A percentile compares a stretch with the other conserved stretches of the same genome.
phyloP scores from a whole-genome alignment of 1,140 invertebrate genomes.

The Archegozetes longisetosus region DNA sequence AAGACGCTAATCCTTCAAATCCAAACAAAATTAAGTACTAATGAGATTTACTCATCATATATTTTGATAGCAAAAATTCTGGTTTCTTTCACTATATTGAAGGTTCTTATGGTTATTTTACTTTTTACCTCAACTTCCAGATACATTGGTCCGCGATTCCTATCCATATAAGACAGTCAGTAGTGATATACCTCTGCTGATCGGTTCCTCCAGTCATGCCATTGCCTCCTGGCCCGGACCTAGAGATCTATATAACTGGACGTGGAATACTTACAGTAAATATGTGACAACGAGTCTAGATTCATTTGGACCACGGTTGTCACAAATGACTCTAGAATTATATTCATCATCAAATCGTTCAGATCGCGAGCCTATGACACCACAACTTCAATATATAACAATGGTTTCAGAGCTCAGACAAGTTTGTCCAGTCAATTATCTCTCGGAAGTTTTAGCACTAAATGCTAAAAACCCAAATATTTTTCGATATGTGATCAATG shows the following conservation, averaged over 20 bases:
- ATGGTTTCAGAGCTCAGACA: conserved; percentile 22
- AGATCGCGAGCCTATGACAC: conserved; percentile 3
- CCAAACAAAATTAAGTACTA: too few relatives aligned
- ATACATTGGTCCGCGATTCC: background rate
- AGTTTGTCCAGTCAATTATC: conserved; percentile 19
- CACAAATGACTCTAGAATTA: conserved; percentile 15
- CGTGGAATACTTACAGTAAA: conserved; percentile 20
- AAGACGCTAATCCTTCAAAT: too few relatives aligned
- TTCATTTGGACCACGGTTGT: conserved; percentile 19
- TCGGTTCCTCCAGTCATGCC: conserved; percentile 18
- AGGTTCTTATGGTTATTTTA: too few relatives aligned
- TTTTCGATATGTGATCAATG: conserved; percentile 17
- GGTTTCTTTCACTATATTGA: too few relatives aligned
- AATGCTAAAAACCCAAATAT: conserved; percentile 5
- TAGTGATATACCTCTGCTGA: conserved; percentile 6
- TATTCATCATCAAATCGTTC: conserved; percentile 3
- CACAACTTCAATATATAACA: conserved; percentile 18
- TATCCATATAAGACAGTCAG: background rate
- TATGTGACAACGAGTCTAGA: conserved; percentile 21
- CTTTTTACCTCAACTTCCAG: background rate
- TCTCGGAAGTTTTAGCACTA: conserved; percentile 9
- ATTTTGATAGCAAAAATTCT: too few relatives aligned
- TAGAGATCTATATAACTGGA: conserved; percentile 18
- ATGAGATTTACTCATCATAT: too few relatives aligned
- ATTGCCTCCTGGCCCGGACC: conserved; percentile 22